Percentiles rank a stretch among this genome's conserved stretches.
Conservation (phyloP, 2,888 invertebrate genomes). For the Minunthozetes semirufus region DNA sequence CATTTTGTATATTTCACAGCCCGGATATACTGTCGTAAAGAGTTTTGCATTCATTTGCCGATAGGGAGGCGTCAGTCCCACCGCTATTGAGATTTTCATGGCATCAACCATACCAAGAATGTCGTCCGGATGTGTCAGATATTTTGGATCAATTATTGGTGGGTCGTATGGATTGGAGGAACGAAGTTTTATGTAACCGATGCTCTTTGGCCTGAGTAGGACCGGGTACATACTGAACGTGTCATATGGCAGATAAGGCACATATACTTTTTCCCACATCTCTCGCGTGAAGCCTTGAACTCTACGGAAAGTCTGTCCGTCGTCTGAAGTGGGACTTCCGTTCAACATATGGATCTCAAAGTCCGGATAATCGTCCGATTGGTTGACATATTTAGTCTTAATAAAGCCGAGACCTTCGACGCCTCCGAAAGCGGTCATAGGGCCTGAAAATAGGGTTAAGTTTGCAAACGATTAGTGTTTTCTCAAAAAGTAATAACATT, state of each 20-base stretch:
- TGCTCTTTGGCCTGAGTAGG: conserved; percentile 42
- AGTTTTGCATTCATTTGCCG: conserved; percentile 70
- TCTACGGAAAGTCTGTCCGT: conserved; percentile 57
- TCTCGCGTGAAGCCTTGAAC: conserved; percentile 71
- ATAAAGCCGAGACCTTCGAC: conserved; percentile 81
- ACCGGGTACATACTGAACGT: conserved; percentile 43
- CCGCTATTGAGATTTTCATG: conserved; percentile 64
- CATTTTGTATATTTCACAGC: conserved; percentile 55
- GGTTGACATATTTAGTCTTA: conserved; percentile 71
- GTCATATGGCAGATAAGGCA: conserved; percentile 42
- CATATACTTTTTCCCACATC: conserved; percentile 43
- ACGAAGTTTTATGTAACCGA: conserved; percentile 42
- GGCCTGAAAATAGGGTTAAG: conserved; percentile 46
- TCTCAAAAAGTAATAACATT: not conserved
- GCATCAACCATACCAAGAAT: conserved; percentile 69
- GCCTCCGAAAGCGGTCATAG: conserved; percentile 73
- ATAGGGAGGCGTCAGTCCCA: conserved; percentile 69
- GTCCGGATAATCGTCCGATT: conserved; percentile 69
- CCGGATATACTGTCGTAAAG: conserved; percentile 68
- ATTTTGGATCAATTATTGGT: conserved; percentile 85
- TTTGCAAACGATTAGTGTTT: not conserved
- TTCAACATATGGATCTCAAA: conserved; percentile 80
- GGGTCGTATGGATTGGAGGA: conserved; percentile 70
- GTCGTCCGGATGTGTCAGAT: conserved; percentile 72
- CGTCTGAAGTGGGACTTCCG: conserved; percentile 74